Base-by-base conservation (phyloP, 1,140 invertebrate species). In the Leguminivora glycinivorella region DNA sequence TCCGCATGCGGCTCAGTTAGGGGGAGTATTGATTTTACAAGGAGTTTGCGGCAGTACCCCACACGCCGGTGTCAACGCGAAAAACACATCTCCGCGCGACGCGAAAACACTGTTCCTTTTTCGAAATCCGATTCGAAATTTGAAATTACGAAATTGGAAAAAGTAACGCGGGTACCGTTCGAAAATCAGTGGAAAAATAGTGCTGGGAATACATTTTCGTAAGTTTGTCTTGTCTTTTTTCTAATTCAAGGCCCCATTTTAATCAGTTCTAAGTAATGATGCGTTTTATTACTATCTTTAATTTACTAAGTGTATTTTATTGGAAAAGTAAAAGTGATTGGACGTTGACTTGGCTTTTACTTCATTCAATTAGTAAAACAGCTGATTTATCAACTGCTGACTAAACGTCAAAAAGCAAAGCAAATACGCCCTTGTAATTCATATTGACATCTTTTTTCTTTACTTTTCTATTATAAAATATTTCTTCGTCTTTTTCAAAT, bases 21-120 rank as follows among this genome's bases (percentile, higher is more conserved):
- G 81, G 79, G 87, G 86, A 72, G 87, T 90, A 91, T 90, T 90
- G 89, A 91, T 91, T 90, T 90, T 91, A 83, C 85, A 69, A 74
- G 22, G 82, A 88, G 84, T 87, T 88, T 91, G 89, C 88, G 85
- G 88, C 88, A 91, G 89, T 91, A 79, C 75, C 79, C 80, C 81
- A 74, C 81, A 83, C 81, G 84, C 87, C 89, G 88, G 89, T 87
- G 80, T 81, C 81, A 89, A 83, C 87, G 86, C 87, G 87, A 91
- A 91, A 88, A 87, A 89, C 80, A 87, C 83, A 80, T 80, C 81
- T 75, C 77, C 77, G 73, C 86, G 84, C 76, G 76, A 70, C 73
- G 25, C 82, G 82, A 83, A 82, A 81, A 78, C 69, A 75, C 60
- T 31, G 67, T 81, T 82, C 71, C 67, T 67, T 77, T 83, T 80